These are phyloP conservation scores for Bergia sp. DNA, from an alignment of 92 coral and sea anemone genomes.

Conservation along the genomic window DNA sequence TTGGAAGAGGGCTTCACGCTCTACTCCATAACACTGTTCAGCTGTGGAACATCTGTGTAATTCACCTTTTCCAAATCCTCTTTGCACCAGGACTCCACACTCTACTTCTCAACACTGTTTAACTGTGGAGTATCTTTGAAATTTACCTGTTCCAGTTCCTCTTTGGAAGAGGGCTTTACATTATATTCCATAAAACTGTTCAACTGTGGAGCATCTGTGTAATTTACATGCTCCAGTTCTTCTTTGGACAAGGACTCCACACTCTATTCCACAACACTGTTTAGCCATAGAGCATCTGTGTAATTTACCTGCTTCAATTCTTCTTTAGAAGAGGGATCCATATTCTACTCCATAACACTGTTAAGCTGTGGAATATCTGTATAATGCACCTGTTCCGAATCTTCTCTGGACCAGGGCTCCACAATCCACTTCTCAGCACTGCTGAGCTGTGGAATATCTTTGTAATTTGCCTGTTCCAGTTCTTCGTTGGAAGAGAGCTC, in stretches of 20 bases:
- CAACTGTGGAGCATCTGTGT: too few relatives aligned
- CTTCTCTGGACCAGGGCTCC: constrained; percentile 75
- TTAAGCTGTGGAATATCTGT: too few relatives aligned
- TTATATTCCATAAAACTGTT: constrained; percentile 68
- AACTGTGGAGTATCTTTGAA: not conserved
- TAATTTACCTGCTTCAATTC: too few relatives aligned
- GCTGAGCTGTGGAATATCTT: too few relatives aligned
- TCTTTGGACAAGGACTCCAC: constrained; percentile 71
- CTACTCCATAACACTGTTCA: too few relatives aligned
- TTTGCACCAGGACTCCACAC: constrained; percentile 79
- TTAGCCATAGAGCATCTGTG: too few relatives aligned
- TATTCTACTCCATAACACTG: too few relatives aligned
- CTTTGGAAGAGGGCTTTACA: constrained; percentile 75
- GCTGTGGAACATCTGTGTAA: not conserved
- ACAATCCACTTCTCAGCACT: constrained; percentile 74
- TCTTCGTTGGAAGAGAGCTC: constrained; percentile 80
- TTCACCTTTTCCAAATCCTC: constrained; percentile 75
- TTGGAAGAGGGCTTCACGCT: not conserved
- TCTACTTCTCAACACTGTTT: constrained; percentile 62
- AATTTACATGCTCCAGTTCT: constrained; percentile 76
- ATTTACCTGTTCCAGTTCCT: constrained; percentile 75
- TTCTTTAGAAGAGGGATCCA: not conserved
- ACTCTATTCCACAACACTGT: constrained; percentile 74
- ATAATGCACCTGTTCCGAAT: constrained; percentile 68
- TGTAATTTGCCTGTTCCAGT: constrained; percentile 65